A percentile compares a stretch with the other conserved stretches of the same genome.
Conservation (phyloP, 2,888 invertebrate genomes). For the Theretra japonica region DNA sequence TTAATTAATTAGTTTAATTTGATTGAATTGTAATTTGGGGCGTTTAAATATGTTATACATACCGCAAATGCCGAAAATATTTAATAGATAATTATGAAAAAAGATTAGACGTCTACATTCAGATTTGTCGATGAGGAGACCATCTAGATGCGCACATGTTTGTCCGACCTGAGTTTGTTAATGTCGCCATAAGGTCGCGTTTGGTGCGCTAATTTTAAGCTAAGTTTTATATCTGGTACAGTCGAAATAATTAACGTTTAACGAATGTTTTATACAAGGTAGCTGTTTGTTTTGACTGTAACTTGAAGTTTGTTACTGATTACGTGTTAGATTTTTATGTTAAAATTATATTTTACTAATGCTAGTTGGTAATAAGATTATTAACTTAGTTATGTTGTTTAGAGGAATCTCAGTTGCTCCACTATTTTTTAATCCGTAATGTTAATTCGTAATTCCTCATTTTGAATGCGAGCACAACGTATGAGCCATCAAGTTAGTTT, state of each 20-base stretch:
- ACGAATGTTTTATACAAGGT: conserved; percentile 12
- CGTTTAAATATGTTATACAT: no score
- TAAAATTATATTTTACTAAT: conserved; percentile 39
- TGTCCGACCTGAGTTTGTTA: background rate
- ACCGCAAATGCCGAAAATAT: no score
- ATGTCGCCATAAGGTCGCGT: background rate
- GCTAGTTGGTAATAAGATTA: conserved; percentile 34
- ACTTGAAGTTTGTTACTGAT: conserved; percentile 21
- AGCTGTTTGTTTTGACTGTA: conserved; percentile 29
- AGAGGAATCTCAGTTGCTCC: conserved; percentile 63
- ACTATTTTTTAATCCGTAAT: conserved; percentile 55
- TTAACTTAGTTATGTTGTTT: conserved; percentile 47
- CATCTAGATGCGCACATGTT: no score
- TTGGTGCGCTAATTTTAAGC: background rate
- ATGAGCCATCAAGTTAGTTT: conserved; percentile 55
- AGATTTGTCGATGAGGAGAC: no score
- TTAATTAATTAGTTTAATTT: no score
- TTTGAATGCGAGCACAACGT: conserved; percentile 61
- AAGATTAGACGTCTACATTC: no score
- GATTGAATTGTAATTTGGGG: no score
- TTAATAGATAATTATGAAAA: no score
- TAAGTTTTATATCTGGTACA: conserved; percentile 6
- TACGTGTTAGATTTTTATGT: conserved; percentile 33
- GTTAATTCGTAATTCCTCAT: conserved; percentile 44
- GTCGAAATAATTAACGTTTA: background rate